phyloP scores from a whole-genome alignment of 2,888 invertebrate genomes.

The Mythimna lalbum region DNA sequence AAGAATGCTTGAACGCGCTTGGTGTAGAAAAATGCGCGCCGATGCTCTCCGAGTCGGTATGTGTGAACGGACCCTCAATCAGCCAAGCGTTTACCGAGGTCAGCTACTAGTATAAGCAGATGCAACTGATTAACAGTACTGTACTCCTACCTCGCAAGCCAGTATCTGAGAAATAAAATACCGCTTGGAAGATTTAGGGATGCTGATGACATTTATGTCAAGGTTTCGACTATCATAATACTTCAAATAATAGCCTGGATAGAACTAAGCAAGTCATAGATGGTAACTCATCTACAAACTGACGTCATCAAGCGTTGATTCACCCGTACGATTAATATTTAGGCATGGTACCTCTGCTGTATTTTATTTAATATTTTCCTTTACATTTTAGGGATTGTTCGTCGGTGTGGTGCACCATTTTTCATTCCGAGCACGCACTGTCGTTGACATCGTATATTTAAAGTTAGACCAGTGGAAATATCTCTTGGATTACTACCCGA shows the following conservation, averaged over 20 bases:
- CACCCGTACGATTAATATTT: no score
- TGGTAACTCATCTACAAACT: not conserved
- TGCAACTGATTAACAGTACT: not conserved
- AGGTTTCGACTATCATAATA: not conserved
- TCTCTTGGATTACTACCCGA: constrained; percentile 85
- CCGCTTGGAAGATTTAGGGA: not conserved
- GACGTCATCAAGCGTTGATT: not conserved
- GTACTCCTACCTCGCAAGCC: not conserved
- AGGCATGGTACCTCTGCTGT: not conserved
- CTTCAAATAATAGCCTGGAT: not conserved
- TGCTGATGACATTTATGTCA: not conserved
- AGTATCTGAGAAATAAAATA: not conserved
- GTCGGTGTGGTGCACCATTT: constrained; percentile 89
- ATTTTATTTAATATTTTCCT: constrained; percentile 8
- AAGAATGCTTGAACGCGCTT: no score
- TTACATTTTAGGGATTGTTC: constrained; percentile 86
- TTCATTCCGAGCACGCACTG: constrained; percentile 88
- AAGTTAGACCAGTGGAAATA: constrained; percentile 89
- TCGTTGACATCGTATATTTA: constrained; percentile 88
- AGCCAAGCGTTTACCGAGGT: not conserved
- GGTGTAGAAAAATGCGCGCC: no score
- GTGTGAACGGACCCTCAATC: no score
- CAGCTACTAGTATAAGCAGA: not conserved
- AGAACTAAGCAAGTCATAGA: no score
- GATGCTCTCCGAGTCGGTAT: no score